Evolutionary conservation across 2,888 invertebrate species (phyloP).

Genomic region (Corbicula japonica): DNA sequence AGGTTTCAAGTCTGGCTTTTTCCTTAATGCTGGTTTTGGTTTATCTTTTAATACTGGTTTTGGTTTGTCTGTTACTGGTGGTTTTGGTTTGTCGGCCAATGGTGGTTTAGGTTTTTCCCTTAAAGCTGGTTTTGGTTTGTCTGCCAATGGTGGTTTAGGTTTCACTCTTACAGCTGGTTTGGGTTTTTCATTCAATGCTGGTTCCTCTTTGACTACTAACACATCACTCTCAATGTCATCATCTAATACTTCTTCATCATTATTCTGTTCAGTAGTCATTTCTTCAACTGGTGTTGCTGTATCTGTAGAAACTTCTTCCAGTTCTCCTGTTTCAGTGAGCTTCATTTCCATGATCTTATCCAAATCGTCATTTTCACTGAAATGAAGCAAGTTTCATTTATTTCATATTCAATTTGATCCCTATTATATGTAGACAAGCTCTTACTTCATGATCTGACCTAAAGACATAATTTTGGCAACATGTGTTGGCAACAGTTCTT

Average conservation of each 20-base stretch:
- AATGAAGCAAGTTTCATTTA: too few species aligned
- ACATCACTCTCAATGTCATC: too few species aligned
- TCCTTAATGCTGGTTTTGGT: constrained; percentile 23
- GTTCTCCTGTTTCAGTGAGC: constrained; percentile 35
- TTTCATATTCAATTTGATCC: too few species aligned
- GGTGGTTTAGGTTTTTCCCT: constrained; percentile 60
- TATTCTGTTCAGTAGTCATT: not conserved
- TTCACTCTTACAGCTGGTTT: not conserved
- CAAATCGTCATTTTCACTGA: constrained; percentile 71
- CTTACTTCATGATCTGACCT: too few species aligned
- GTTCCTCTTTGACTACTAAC: not conserved
- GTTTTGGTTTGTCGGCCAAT: constrained; percentile 56
- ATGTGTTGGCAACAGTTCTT: too few species aligned
- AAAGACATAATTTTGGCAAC: not conserved
- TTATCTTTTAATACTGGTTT: constrained; percentile 42
- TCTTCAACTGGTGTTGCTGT: not conserved
- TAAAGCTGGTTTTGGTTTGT: constrained; percentile 46
- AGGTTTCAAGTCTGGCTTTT: constrained; percentile 23
- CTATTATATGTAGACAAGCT: too few species aligned
- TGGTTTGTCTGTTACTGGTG: constrained; percentile 30
- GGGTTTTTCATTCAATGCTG: not conserved
- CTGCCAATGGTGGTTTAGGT: not conserved
- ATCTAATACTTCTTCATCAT: too few species aligned
- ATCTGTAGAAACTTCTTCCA: constrained; percentile 19
- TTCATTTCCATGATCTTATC: constrained; percentile 64